Conservation (phyloP, 2,113 vertebrate species). For the Glaucidium brasilianum region DNA sequence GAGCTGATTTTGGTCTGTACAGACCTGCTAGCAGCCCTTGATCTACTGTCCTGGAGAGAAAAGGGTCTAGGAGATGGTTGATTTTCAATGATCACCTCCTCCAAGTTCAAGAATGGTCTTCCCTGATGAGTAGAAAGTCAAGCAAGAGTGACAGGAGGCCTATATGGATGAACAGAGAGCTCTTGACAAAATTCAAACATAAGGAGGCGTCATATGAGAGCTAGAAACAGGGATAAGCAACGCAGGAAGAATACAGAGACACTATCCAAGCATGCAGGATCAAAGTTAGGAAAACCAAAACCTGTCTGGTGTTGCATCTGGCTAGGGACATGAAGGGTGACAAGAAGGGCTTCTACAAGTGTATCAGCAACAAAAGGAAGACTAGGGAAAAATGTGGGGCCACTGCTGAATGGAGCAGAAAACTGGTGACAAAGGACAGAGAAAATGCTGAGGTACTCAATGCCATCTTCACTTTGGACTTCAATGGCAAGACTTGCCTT, state of each 20-base stretch:
- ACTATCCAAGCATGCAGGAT: background rate
- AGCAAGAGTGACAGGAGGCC: background rate
- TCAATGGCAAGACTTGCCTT: background rate
- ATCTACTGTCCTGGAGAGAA: background rate
- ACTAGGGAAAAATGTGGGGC: background rate
- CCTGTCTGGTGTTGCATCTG: background rate
- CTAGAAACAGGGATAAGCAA: background rate
- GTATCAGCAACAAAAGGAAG: background rate
- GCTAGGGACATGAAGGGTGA: background rate
- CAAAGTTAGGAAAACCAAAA: background rate
- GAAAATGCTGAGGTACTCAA: background rate
- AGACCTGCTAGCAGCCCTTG: background rate
- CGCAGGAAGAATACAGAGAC: background rate
- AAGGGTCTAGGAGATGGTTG: background rate
- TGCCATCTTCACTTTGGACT: background rate
- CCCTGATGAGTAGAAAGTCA: background rate
- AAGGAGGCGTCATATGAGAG: background rate
- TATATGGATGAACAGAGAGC: background rate
- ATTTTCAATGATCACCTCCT: background rate
- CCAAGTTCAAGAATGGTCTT: background rate
- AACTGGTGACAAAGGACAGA: background rate
- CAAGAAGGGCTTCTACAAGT: background rate
- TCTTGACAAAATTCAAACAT: background rate
- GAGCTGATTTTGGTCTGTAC: background rate
- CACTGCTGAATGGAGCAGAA: background rate